Base-by-base conservation (phyloP, 2,113 vertebrate species). In the Corythornis madagascariensis region DNA sequence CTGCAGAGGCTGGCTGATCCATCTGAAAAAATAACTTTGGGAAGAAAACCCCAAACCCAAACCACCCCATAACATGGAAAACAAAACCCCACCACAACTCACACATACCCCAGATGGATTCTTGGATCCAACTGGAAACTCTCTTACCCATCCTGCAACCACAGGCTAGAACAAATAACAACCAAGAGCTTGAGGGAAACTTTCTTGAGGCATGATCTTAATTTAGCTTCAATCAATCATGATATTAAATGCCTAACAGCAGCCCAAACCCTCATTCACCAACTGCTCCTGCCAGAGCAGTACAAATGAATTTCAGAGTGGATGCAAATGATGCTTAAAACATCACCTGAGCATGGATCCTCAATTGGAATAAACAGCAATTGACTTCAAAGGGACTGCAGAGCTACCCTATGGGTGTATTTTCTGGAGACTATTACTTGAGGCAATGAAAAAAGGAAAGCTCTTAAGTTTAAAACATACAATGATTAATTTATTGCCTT, bases 281-380 rank as follows among this genome's bases (percentile, higher is more conserved):
- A 71, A 81, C 16, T 86, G 40, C 28, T 86, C 42, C n/a, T 72
- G 40, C 48, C 69, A 74, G 3, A 77, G 52, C 47, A 71, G 14
- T 25, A 71, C 10, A 77, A 64, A 86, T 66, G 5, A 88, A 90
- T 67, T 91, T 91, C 82, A 10, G 90, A 94, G 64, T 33, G 50
- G 66, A 93, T 93, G 91, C 74, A 96, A 94, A 96, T 85, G 64
- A 88, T 74, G 63, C 88, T 86, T 84, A 65, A 92, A 91, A 96
- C 5, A 7, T 7, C 38, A 59, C 59, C 73, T 48, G 91, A 90
- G 90, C 92, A 57, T 7, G 24, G 69, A 86, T 91, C 43, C 73
- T 81, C 61, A 83, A 7, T 3, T 56, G 76, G 26, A 80, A 48
- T 77, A 83, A 90, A 86, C 35, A 56, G 45, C 61, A 31, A 78